Evolutionary conservation across 2,888 invertebrate species (phyloP).

Genomic region (Harmothoe impar): DNA sequence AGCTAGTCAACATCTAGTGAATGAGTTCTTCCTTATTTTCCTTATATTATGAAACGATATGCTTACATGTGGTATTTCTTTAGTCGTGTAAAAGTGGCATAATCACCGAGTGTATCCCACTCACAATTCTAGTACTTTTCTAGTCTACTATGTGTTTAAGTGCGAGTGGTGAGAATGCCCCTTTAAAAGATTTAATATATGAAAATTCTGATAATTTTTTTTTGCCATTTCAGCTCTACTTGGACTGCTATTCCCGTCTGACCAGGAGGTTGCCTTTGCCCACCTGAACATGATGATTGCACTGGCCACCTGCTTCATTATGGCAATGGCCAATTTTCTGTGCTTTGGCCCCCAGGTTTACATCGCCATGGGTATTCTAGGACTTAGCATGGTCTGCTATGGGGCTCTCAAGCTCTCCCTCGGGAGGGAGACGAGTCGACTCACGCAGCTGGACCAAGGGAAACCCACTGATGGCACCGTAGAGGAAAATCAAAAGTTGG

Average conservation of each 20-base stretch:
- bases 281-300: constrained; percentile 35
- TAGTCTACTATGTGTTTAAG: too few species aligned
- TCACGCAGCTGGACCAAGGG: background rate
- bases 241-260: background rate
- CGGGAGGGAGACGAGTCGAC: background rate
- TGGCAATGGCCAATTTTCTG: constrained; percentile 28
- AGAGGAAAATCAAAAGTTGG: background rate
- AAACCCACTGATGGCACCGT: background rate
- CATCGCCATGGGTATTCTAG: background rate
- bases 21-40: too few species aligned
- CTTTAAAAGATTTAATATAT: too few species aligned
- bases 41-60: too few species aligned
- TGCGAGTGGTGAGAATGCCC: too few species aligned
- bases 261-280: constrained; percentile 40
- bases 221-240: constrained; percentile 7
- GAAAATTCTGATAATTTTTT: too few species aligned
- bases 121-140: too few species aligned
- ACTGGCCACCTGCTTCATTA: constrained; percentile 17
- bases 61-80: too few species aligned
- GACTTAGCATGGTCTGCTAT: background rate
- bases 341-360: constrained; percentile 22
- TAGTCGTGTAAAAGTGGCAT: too few species aligned
- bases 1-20: too few species aligned
- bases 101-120: too few species aligned
- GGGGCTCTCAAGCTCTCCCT: background rate